A percentile compares a stretch with the other conserved stretches of the same genome.
Evolutionary conservation across 2,888 invertebrate species (phyloP).

Genomic region (Caenorhabditis panamensis): DNA sequence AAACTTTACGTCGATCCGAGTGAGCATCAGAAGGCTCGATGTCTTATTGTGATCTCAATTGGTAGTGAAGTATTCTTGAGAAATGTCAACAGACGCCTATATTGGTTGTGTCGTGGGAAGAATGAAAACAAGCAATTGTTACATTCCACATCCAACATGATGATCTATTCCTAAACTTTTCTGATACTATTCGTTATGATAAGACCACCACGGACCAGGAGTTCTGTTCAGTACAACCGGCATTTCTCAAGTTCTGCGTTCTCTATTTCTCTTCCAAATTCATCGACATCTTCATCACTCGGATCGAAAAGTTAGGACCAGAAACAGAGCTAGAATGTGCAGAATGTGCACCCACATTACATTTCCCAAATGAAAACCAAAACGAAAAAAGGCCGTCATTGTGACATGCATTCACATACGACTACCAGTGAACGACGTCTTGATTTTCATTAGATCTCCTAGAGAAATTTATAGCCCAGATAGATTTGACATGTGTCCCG

Average conservation of each 20-base stretch:
- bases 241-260: constrained; percentile 44
- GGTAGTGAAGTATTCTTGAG: constrained; percentile 56
- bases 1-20: constrained; percentile 11
- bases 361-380: no score
- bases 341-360: background rate
- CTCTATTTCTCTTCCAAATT: constrained; percentile 26
- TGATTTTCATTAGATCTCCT: constrained; percentile 14
- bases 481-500: constrained; percentile 2
- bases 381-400: background rate
- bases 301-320: constrained; percentile 34
- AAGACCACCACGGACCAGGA: constrained; percentile 43
- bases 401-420: background rate
- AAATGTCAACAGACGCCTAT: constrained; percentile 59
- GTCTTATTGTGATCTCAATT: constrained; percentile 51
- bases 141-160: constrained; percentile 32
- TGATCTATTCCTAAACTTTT: constrained; percentile 14
- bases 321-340: background rate
- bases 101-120: constrained; percentile 38
- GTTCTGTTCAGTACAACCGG: constrained; percentile 46
- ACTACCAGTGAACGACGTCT: background rate
- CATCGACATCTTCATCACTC: constrained; percentile 43
- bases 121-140: constrained; percentile 45
- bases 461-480: background rate
- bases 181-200: constrained; percentile 35
- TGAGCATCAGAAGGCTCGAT: background rate